Evolutionary conservation across 2,888 invertebrate species (phyloP).

Genomic region (Erpobdella octoculata): DNA sequence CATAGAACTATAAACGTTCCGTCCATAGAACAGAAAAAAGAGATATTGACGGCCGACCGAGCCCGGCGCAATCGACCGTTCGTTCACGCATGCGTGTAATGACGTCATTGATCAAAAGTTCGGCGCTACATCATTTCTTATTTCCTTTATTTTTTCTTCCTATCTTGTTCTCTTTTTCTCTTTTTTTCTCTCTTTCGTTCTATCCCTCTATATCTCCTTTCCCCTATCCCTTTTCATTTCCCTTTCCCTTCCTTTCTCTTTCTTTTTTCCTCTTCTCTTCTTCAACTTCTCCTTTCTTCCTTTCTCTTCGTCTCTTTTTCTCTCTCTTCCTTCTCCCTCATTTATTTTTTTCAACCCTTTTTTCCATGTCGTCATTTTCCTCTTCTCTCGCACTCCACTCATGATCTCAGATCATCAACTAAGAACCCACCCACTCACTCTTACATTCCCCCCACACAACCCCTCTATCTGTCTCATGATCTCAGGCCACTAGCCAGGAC

Average conservation of each 20-base stretch:
- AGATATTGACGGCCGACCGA: too few species aligned
- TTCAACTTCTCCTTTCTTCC: background rate
- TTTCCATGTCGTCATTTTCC: too few species aligned
- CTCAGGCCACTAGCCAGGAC: too few species aligned
- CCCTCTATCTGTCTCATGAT: too few species aligned
- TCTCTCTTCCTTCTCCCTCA: background rate
- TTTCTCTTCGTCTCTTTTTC: background rate
- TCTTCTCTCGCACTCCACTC: too few species aligned
- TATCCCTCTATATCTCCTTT: background rate
- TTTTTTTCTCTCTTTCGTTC: background rate
- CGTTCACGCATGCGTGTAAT: slow-evolving; percentile 14
- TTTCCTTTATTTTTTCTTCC: background rate
- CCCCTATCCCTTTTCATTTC: too few species aligned
- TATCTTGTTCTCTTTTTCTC: background rate
- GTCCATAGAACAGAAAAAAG: background rate
- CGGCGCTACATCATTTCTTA: background rate
- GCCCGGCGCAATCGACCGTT: too few species aligned
- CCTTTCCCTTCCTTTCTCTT: too few species aligned
- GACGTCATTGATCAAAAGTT: slow-evolving; percentile 17
- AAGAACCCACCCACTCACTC: too few species aligned
- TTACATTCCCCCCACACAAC: too few species aligned
- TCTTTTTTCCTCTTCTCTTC: background rate
- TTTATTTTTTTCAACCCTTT: too few species aligned
- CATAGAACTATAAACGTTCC: slow-evolving; percentile 1
- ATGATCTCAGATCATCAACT: too few species aligned